Evolutionary conservation across 2,113 vertebrate species (phyloP).

Genomic region (Pan paniscus): DNA sequence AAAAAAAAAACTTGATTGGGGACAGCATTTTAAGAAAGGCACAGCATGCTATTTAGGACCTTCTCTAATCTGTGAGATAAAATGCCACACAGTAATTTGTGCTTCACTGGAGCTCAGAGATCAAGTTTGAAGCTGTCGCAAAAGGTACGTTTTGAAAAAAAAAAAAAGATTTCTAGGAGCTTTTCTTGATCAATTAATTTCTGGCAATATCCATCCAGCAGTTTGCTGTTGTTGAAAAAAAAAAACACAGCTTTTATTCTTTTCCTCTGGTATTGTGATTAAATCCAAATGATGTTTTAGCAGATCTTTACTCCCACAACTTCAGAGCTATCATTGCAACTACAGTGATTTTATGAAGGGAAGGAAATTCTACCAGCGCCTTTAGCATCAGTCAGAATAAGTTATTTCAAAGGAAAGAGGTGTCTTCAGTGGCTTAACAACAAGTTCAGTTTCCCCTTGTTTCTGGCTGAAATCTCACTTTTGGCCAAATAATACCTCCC

Average conservation of each 20-base stretch:
- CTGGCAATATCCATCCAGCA: neutral
- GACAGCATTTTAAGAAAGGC: conserved; percentile 10
- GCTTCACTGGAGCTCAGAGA: conserved; percentile 28
- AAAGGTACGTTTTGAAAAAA: conserved; percentile 38
- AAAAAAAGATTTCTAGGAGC: conserved; percentile 28
- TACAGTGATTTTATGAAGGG: neutral
- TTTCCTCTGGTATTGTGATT: conserved; percentile 65
- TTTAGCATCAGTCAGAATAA: conserved; percentile 57
- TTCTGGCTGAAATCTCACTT: conserved; percentile 61
- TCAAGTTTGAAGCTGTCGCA: conserved; percentile 51
- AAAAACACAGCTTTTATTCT: conserved; percentile 43
- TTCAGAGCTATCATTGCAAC: conserved; percentile 39
- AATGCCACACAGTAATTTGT: neutral
- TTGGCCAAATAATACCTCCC: neutral
- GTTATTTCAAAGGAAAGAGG: conserved; percentile 46
- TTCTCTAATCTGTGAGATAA: neutral
- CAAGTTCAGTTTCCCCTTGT: neutral
- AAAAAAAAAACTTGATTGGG: neutral
- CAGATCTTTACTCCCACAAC: conserved; percentile 50
- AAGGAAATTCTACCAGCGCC: neutral
- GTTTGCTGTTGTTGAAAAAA: conserved; percentile 26
- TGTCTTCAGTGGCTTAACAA: conserved; percentile 22
- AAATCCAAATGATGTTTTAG: conserved; percentile 74
- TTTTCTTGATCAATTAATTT: conserved; percentile 62
- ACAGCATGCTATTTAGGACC: neutral